Base-by-base conservation (phyloP, 2,797 vertebrate genomes). In the Spheniscus humboldti region DNA sequence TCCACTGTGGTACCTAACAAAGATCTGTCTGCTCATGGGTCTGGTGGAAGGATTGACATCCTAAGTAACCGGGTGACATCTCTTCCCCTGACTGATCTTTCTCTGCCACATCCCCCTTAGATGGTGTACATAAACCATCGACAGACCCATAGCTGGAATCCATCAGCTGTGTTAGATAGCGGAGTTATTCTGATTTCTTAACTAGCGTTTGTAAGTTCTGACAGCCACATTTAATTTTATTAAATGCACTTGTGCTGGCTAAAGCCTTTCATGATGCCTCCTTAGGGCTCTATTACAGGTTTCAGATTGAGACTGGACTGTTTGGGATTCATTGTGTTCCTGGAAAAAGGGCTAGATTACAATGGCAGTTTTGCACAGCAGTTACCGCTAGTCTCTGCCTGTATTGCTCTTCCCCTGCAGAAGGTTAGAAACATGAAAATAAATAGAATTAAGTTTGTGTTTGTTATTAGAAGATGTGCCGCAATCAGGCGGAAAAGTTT, bases 41-140 rank as follows among this genome's bases (percentile, higher is more conserved):
- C 63, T 45, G 50, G 28, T 18, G 50, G 53, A 35, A 41, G 25
- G 28, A 53, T 0, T 75, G 66, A 57, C 41, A 77, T 30, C 10
- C 39, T 41, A 85, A 43, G 4, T 22, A 71, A 89, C 7, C 6
- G 8, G 35, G 22, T 4, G 1, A 24, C 0, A 0, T n/a, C 48
- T 79, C 60, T 71, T 88, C 37, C 39, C 57, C 62, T 48, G 55
- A 63, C 27, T 55, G 7, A 73, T 66, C 55, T 45, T 63, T n/a
- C n/a, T 23, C 27, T 45, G 71, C 43, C 56, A 37, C 27, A 12
- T 57, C 25, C 13, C 24, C 45, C 43, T 76, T 13, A 50, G 27
- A 55, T 16, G 27, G 18, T 50, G n/a, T 7, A 74, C 10, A 20
- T 7, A 52, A 63, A 56, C 7, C 0, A 0, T 4, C 0, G 0